Conservation (phyloP, 37 sponge, comb jelly and placozoan genomes). For the Petrosia ficiformis region DNA sequence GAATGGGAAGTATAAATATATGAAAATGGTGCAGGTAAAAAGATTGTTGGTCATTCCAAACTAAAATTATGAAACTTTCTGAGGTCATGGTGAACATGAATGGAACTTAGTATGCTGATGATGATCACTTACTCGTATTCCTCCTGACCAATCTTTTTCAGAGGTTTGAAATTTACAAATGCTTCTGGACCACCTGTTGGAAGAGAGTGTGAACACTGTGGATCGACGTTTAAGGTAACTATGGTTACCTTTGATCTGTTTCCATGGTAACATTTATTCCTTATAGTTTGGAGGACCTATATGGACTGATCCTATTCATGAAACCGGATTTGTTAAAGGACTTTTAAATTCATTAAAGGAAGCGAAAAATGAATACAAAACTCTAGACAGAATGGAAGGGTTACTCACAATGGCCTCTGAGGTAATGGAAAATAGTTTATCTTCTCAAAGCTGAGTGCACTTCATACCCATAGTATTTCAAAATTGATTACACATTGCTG, state of each 20-base stretch:
- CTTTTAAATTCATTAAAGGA: constrained; percentile 40
- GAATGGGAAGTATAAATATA: too few species aligned
- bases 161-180: background rate
- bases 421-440: constrained; percentile 27
- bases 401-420: constrained; percentile 78
- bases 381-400: constrained; percentile 81
- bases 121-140: background rate
- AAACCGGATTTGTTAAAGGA: constrained; percentile 74
- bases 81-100: too few species aligned
- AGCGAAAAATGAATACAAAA: constrained; percentile 38
- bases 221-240: constrained; percentile 61
- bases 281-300: constrained; percentile 93
- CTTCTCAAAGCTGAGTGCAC: background rate
- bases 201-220: constrained; percentile 80
- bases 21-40: too few species aligned
- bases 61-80: too few species aligned
- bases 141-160: too few species aligned
- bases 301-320: constrained; percentile 89
- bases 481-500: too few species aligned
- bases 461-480: too few species aligned
- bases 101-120: background rate
- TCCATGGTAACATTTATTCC: too few species aligned
- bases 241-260: too few species aligned
- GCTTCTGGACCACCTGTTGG: constrained; percentile 79
- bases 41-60: too few species aligned